Evolutionary conservation across 2,888 invertebrate genomes (phyloP), one percentile per base, ranked within the genome.

Genomic region (Xestobium rufovillosum): DNA sequence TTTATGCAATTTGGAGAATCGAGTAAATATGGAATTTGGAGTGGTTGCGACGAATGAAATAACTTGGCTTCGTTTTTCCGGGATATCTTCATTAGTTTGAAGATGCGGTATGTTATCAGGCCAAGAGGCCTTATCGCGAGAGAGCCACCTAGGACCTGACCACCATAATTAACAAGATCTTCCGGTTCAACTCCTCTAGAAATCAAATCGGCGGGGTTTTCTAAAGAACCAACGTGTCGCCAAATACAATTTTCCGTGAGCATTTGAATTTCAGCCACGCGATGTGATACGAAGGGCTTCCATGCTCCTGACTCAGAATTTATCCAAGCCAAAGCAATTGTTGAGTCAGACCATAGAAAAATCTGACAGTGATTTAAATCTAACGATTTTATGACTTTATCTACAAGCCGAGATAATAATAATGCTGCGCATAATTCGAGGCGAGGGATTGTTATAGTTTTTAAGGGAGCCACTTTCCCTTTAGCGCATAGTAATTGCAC

Each of bases 401-500:
- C 32, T 9, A 42, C 17, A 25, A 47, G 35, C 29, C 31, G 36
- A 10, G 42, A 40, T 11, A 47, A 26, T n/a, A 50, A 30, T 10
- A 45, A 15, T 3, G 48, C 45, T 2, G 35, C 45, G 15, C 47
- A 48, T 14, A 48, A 32, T 37, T 49, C 48, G 12, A 52, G 32
- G 27, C 42, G 26, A 6, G 52, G 50, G 4, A 51, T 10, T 6
- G 46, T 31, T n/a, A 51, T 14, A 4, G 14, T 4, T 39, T 49
- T 51, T 25, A 49, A 31, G 8, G 50, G 49, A 13, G 48, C 43
- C 14, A 49, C 47, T 4, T 44, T 37, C 8, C 30, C 33, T 32
- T 42, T 42, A 6, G 39, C 36, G 14, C 36, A 36, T 3, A 44
- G n/a, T 19, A 42, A 28, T 26, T 34, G 32, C 4, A 26, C 4